A percentile compares a stretch with the other conserved stretches of the same genome.
Evolutionary conservation across 2,113 vertebrate genomes (phyloP).

Genomic region (Nibea albiflora): DNA sequence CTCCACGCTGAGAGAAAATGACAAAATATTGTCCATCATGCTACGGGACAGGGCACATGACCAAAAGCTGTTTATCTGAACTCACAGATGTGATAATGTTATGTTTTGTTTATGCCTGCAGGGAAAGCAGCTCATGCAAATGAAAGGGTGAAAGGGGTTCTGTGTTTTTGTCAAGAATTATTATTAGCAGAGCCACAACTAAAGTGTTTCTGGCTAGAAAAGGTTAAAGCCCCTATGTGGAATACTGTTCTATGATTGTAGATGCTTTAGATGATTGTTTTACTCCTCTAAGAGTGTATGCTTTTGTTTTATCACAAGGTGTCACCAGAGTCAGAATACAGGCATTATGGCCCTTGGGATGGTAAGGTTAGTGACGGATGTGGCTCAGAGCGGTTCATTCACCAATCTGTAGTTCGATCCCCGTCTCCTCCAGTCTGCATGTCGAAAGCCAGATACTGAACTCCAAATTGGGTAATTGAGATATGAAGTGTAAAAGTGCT

Average conservation of each 20-base stretch:
- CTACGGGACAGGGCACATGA: background rate
- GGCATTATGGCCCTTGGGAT: too few species aligned
- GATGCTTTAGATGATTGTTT: background rate
- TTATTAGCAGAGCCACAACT: background rate
- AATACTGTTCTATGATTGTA: background rate
- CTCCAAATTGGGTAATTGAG: too few species aligned
- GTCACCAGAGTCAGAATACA: too few species aligned
- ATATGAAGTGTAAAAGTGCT: too few species aligned
- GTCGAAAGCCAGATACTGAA: too few species aligned
- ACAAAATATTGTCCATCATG: slow-evolving; percentile 9
- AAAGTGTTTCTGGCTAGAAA: background rate
- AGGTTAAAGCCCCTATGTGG: background rate
- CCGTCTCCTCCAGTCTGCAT: too few species aligned
- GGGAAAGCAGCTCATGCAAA: background rate
- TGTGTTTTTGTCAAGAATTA: too few species aligned
- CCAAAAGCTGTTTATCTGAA: background rate
- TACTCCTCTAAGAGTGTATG: background rate
- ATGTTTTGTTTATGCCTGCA: background rate
- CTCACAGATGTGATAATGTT: background rate
- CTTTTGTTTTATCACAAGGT: background rate
- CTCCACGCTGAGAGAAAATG: slow-evolving; percentile 5
- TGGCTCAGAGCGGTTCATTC: too few species aligned
- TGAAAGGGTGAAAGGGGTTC: too few species aligned
- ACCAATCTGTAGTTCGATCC: too few species aligned
- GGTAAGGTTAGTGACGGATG: background rate